Conservation (phyloP, 2,797 vertebrate species). For the Halcyon badia region DNA sequence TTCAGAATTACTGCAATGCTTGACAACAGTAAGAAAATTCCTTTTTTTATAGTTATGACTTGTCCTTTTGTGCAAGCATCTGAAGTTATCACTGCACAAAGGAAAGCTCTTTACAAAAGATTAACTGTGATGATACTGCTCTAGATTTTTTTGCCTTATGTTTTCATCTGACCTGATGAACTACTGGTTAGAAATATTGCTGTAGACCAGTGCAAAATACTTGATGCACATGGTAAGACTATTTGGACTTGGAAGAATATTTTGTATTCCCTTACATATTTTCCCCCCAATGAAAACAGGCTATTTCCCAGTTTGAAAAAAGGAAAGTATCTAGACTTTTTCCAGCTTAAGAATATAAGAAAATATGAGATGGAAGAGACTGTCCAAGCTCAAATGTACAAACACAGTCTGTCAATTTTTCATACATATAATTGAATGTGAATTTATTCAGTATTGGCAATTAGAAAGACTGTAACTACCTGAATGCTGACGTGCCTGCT, state of each 20-base stretch:
- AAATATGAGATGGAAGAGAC: background rate
- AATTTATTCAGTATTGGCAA: slow-evolving; percentile 54
- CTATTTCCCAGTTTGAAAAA: background rate
- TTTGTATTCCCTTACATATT: background rate
- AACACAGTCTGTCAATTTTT: background rate
- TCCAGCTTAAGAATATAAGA: background rate
- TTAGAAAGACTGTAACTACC: background rate
- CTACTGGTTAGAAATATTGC: background rate
- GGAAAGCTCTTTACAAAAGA: slow-evolving; percentile 13
- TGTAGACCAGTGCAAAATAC: background rate
- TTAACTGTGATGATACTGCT: background rate
- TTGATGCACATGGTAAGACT: background rate
- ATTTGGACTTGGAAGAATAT: background rate
- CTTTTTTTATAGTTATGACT: background rate
- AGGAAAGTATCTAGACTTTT: background rate
- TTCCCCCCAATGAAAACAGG: background rate
- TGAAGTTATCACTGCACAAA: background rate
- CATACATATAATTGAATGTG: background rate
- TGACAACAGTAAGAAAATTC: background rate
- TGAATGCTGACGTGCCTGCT: background rate
- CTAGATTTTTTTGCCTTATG: background rate
- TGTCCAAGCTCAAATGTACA: background rate
- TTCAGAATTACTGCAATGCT: background rate
- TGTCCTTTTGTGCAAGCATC: background rate
- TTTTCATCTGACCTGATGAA: slow-evolving; percentile 1